Base-by-base conservation (phyloP, 2,888 invertebrate genomes). In the Scaptomyza reducta region DNA sequence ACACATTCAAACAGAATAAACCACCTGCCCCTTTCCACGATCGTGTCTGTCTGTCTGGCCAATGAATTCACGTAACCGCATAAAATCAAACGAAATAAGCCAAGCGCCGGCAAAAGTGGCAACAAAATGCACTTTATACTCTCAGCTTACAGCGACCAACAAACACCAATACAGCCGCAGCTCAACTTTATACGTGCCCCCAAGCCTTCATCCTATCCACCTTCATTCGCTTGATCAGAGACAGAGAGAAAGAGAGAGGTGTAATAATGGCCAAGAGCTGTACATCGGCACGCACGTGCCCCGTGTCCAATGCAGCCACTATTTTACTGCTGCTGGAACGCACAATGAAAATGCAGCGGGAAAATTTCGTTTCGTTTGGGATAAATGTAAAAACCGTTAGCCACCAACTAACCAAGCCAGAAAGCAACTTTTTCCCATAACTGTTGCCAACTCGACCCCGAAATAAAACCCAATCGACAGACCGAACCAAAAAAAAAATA, bases 31-130 rank as follows among this genome's bases (percentile, higher is more conserved):
- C 5, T n/a, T 6, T 13, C 3, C 0, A 4, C 29, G 16, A n/a
- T 41, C 27, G 13, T 38, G 54, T 29, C 25, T 16, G 27, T 25
- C 53, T n/a, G 22, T 31, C 31, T 61, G 54, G 59, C 66, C 64
- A 74, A 83, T 77, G 85, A 79, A 77, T 80, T 78, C 85, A 88
- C 89, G 89, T 87, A 88, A 88, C 89, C 89, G 77, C 89, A 85
- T 85, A 89, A 87, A 85, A 89, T 85, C 88, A 87, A 85, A 85
- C 86, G 85, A 88, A 84, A 88, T 87, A 84, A 82, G 80, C 80
- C 88, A 83, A 83, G 62, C 61, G 68, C 61, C 63, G 66, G 70
- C 62, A 65, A 79, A 82, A 82, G 83, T 82, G 80, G 85, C 84
- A 84, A 87, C 84, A 87, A 87, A 84, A 88, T 84, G 84, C 88